Base-by-base conservation (phyloP, 2,888 invertebrate genomes). In the Andricus quercusramuli region DNA sequence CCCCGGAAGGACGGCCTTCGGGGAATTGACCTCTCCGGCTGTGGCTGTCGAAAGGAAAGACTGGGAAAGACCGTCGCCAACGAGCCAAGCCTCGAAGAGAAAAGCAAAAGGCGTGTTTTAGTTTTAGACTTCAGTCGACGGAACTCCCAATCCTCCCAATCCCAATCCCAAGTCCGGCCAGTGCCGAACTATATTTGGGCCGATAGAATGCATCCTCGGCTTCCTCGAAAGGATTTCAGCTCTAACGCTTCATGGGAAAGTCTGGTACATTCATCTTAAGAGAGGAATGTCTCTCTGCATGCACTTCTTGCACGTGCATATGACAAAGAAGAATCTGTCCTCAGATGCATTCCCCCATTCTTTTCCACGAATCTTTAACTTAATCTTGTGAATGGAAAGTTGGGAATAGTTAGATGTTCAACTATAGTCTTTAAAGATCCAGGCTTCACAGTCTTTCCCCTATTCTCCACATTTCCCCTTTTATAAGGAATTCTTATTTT, bases 1-100 rank as follows among this genome's bases (percentile, higher is more conserved):
- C 78, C 84, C 84, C 84, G 84, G 84, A 84, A 84, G 84, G 80
- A 80, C 81, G 81, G 82, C 81, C 82, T 82, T 84, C 82, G 74
- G 84, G 84, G 84, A 84, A 83, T 83, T 84, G 82, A 81, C 84
- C 84, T 78, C 68, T 59, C 67, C 20, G 65, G 78, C 79, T 67
- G 78, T 66, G 79, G 78, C 80, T 80, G 82, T 59, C 81, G 41
- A 62, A 62, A 41, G 59, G 67, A 44, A 70, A 74, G 76, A 74
- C 67, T 70, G 78, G 81, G 80, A 80, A 78, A 82, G 82, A 80
- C 70, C 80, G 81, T 29, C 62, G 62, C 62, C 44, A 15, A 2
- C 15, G 15, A 44, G 44, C 44, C 77, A 79, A 81, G 80, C 47
- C 65, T 25, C 51, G 66, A 37, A 65, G 59, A 68, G 80, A 56